Conservation (phyloP, 2,113 vertebrate genomes). For the Xenopus borealis region DNA sequence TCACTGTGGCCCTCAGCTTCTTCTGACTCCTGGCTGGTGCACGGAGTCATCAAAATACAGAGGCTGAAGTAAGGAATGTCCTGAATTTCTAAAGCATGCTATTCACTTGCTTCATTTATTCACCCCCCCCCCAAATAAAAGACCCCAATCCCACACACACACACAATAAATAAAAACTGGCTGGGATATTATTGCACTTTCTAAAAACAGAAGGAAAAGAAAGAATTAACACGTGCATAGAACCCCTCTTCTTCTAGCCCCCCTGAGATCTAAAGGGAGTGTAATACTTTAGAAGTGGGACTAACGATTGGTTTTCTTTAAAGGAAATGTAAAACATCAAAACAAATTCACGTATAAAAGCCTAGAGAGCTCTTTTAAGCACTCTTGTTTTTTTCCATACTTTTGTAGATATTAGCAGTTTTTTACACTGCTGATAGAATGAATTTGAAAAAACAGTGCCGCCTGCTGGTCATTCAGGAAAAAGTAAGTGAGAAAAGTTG, state of each 20-base stretch:
- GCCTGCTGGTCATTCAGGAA: no score
- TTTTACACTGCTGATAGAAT: no score
- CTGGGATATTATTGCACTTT: conserved; percentile 41
- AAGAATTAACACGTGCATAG: conserved; percentile 15
- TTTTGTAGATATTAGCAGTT: no score
- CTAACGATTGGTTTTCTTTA: background rate
- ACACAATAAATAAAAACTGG: background rate
- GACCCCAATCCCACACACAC: background rate
- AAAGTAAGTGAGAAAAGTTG: no score
- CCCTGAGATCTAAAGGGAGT: background rate
- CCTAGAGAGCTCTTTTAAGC: no score
- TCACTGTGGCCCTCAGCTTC: conserved; percentile 17
- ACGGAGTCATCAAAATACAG: background rate
- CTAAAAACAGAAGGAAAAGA: conserved; percentile 1
- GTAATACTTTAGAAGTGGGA: background rate
- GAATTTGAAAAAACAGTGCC: no score
- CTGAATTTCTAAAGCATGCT: conserved; percentile 30
- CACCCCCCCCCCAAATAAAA: no score
- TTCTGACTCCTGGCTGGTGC: no score
- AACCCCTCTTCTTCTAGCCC: background rate
- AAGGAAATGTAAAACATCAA: background rate
- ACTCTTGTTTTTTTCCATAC: no score
- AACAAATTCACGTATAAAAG: no score
- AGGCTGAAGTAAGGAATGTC: conserved; percentile 19
- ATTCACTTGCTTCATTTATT: conserved; percentile 3